Conservation (phyloP, 2,797 vertebrate species). For the Falco peregrinus region DNA sequence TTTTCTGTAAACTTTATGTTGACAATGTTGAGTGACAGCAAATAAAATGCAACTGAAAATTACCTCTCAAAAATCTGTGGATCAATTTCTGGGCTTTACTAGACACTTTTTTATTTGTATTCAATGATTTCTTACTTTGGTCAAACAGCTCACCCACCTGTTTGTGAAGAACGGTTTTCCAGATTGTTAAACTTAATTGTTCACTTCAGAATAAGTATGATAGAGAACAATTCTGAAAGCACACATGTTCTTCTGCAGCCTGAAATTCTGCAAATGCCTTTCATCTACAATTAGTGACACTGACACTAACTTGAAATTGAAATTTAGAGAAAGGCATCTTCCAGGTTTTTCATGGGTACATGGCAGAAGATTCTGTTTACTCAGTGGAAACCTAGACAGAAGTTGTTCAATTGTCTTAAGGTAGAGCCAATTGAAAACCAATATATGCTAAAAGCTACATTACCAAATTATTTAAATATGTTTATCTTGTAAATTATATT, state of each 20-base stretch:
- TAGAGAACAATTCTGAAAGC: not conserved
- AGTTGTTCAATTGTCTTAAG: not conserved
- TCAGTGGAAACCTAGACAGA: not conserved
- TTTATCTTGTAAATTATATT: not conserved
- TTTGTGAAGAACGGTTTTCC: not conserved
- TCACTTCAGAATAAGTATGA: constrained; percentile 7
- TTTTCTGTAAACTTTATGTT: not conserved
- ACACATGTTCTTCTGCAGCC: not conserved
- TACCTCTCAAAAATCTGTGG: not conserved
- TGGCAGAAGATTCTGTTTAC: not conserved
- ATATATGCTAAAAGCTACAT: not conserved
- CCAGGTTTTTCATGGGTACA: not conserved
- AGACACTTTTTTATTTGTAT: not conserved
- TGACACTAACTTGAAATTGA: not conserved
- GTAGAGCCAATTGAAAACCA: not conserved
- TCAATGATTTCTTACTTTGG: not conserved
- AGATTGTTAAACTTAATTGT: constrained; percentile 25
- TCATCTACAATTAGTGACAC: not conserved
- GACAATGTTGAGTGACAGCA: not conserved
- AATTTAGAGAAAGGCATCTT: not conserved
- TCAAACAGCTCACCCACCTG: not conserved
- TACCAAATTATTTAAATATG: not conserved
- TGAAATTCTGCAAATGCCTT: not conserved
- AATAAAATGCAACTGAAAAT: not conserved
- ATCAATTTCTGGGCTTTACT: not conserved